Conservation (phyloP, 2,113 vertebrate genomes). For the Proterorhinus semilunaris region DNA sequence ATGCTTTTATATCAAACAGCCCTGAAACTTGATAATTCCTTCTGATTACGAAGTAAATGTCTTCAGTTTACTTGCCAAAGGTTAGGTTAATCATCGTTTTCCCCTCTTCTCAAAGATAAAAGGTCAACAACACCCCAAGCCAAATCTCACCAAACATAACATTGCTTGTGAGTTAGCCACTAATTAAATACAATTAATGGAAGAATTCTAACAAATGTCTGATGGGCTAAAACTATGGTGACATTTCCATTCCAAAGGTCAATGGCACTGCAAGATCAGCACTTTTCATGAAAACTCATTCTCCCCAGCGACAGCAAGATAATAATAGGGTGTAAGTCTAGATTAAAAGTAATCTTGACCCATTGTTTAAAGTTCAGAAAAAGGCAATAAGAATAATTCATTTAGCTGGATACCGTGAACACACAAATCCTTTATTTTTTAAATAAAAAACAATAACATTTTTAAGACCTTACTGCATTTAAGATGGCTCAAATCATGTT, state of each 20-base stretch:
- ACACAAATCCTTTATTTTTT: no score
- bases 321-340: background rate
- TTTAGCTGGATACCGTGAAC: no score
- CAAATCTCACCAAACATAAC: conserved; percentile 2
- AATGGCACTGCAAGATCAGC: background rate
- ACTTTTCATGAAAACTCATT: conserved; percentile 2
- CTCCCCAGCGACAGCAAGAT: background rate
- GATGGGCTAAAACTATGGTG: background rate
- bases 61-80: background rate
- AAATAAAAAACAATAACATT: no score
- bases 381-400: no score
- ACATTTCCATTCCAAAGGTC: conserved; percentile 10
- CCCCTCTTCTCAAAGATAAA: background rate
- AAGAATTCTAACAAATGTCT: background rate
- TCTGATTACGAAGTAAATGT: no score
- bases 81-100: background rate
- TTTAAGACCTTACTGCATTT: no score
- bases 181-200: conserved; percentile 5
- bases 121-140: background rate
- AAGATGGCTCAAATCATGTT: no score
- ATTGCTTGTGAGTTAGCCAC: background rate
- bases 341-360: no score
- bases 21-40: no score
- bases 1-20: background rate
- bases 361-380: no score